Evolutionary conservation across 2,888 invertebrate genomes (phyloP).

Genomic region (Dynastes tityus): DNA sequence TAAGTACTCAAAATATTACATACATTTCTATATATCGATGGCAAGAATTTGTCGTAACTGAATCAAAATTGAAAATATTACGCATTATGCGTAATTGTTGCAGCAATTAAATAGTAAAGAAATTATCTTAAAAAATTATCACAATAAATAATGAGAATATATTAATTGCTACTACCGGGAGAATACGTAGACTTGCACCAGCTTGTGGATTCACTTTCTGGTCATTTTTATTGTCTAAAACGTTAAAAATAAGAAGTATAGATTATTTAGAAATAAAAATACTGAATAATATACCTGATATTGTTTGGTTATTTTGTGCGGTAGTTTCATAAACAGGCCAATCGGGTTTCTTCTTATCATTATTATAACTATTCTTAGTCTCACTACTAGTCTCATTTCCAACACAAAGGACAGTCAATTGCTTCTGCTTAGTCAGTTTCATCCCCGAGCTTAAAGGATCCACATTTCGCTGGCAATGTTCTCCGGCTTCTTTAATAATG

Average conservation of each 20-base stretch:
- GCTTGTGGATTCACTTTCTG: constrained; percentile 9
- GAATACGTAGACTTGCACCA: background rate
- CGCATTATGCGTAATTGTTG: background rate
- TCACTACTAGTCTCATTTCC: constrained; percentile 36
- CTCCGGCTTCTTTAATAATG: constrained; percentile 79
- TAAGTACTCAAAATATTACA: constrained; percentile 17
- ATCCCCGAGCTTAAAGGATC: constrained; percentile 76
- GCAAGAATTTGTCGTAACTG: constrained; percentile 10
- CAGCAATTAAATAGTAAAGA: background rate
- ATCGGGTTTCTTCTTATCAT: constrained; percentile 23
- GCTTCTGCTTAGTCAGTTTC: constrained; percentile 70
- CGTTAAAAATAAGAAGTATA: background rate
- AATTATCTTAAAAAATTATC: background rate
- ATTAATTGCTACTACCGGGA: constrained; percentile 1
- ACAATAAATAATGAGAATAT: constrained; percentile 26
- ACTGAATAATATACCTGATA: constrained; percentile 21
- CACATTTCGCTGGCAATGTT: constrained; percentile 76
- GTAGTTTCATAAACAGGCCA: constrained; percentile 15
- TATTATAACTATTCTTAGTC: constrained; percentile 10
- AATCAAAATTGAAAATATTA: background rate
- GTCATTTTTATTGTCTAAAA: constrained; percentile 20
- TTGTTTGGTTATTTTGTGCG: constrained; percentile 8
- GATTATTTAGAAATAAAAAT: background rate
- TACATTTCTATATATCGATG: constrained; percentile 6
- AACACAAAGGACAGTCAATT: constrained; percentile 43